Base-by-base conservation (phyloP, 2,888 invertebrate genomes). In the Polydesmus complanatus region DNA sequence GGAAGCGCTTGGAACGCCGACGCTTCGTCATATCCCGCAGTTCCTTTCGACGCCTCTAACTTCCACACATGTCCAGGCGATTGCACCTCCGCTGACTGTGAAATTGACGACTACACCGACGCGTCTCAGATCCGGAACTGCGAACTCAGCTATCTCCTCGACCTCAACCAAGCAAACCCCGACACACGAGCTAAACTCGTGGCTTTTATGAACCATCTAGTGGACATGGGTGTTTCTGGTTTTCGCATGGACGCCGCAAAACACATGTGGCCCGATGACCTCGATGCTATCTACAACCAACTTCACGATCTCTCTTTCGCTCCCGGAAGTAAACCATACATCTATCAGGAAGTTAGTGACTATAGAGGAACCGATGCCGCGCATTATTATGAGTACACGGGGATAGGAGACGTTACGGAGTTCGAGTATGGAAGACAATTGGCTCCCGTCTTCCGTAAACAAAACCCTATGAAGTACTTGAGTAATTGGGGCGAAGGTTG, bases 151-250 rank as follows among this genome's bases (percentile, higher is more conserved):
- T 85, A 85, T 1, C 76, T 92, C 1, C 81, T 82, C 68, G 92
- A 92, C 74, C 76, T 92, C 66, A 80, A 88, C 69, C 86, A 89
- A 69, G 75, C 79, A 0, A 73, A 74, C 1, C 76, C 80, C 18
- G 80, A 82, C 65, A 89, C 89, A 5, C 77, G 83, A 18, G 71
- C 73, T 1, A 82, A 80, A 71, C 79, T 88, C 2, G 76, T 81
- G 0, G 78, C 78, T 0, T 84, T 78, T 69, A 73, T 88, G 76
- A 85, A 88, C 71, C 75, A 74, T 14, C 77, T 84, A 3, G 79
- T 87, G 49, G 79, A 79, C 53, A 71, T 82, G 60, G 91, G 91
- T 27, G 87, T 89, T 0, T 89, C 89, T 70, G 91, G 91, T 22
- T 90, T 91, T 74, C 78, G n/a, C n/a, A n/a, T n/a, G n/a, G n/a